A percentile compares a stretch with the other conserved stretches of the same genome.
phyloP scores from a whole-genome alignment of 2,797 vertebrate genomes.

The Phalloptychus januarius region DNA sequence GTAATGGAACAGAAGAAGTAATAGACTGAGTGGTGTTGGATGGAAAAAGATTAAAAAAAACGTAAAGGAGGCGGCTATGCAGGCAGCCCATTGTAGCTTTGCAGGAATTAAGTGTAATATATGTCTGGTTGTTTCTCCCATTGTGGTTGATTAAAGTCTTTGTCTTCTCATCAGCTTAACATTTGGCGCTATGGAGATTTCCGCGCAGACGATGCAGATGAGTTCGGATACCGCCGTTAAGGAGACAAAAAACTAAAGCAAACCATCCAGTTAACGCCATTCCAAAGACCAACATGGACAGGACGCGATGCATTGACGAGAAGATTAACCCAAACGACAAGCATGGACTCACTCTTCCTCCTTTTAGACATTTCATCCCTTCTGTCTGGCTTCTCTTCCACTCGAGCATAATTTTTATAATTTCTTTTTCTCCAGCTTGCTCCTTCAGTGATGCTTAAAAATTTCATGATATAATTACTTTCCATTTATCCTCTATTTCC shows the following conservation, averaged over 20 bases:
- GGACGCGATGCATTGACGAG: conserved; percentile 59
- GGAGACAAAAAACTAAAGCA: conserved; percentile 5
- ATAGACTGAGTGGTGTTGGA: conserved; percentile 51
- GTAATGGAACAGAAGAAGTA: conserved; percentile 55
- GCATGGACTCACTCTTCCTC: conserved; percentile 64
- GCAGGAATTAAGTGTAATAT: neutral
- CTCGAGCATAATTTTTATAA: conserved; percentile 12
- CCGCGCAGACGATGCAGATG: conserved; percentile 92
- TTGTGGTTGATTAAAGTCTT: conserved; percentile 28
- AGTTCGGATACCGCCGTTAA: conserved; percentile 94
- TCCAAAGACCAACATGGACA: conserved; percentile 81
- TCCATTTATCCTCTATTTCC: conserved; percentile 31
- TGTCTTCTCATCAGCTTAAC: conserved; percentile 83
- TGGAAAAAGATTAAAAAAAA: conserved; percentile 17
- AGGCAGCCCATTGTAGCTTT: neutral
- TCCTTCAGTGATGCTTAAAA: conserved; percentile 31
- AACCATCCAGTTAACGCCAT: conserved; percentile 72
- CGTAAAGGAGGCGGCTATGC: conserved; percentile 41
- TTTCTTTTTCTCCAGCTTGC: conserved; percentile 21
- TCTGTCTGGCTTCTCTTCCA: conserved; percentile 38
- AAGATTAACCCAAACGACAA: conserved; percentile 70
- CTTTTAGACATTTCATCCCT: conserved; percentile 61
- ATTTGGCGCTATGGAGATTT: conserved; percentile 98
- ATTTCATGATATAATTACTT: conserved; percentile 32
- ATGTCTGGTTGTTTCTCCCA: conserved; percentile 37